Evolutionary conservation across 2,113 vertebrate genomes (phyloP).

Genomic region (Telmatochromis sp.): DNA sequence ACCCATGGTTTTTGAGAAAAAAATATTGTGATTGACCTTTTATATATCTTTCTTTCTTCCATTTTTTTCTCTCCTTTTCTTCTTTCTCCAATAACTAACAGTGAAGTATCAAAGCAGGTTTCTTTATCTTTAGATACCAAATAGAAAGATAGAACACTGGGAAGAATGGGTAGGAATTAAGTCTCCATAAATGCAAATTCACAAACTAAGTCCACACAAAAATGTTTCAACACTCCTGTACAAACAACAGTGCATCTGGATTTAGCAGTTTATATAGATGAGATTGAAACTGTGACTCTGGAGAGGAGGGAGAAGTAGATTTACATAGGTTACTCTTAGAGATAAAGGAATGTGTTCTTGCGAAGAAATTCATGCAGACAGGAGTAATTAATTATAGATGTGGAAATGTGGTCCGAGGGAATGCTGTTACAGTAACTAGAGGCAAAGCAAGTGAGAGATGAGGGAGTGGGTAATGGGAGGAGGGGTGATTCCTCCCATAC

Average conservation of each 20-base stretch:
- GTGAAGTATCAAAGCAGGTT: background rate
- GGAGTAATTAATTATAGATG: slow-evolving; percentile 73
- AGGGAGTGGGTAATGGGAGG: background rate
- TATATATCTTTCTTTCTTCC: slow-evolving; percentile 3
- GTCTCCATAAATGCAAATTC: background rate
- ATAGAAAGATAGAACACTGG: background rate
- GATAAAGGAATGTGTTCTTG: slow-evolving; percentile 37
- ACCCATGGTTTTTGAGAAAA: slow-evolving; percentile 28
- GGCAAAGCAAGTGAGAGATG: slow-evolving; percentile 37
- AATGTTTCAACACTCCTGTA: slow-evolving; percentile 2
- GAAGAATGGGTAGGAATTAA: background rate
- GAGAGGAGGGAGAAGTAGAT: background rate
- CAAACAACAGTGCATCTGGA: background rate
- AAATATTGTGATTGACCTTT: slow-evolving; percentile 6
- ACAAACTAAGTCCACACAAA: background rate
- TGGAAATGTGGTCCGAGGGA: slow-evolving; percentile 57
- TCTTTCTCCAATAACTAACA: background rate
- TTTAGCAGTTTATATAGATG: slow-evolving; percentile 19
- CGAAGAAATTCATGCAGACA: slow-evolving; percentile 58
- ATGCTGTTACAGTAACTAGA: slow-evolving; percentile 64
- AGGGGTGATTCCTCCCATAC: background rate
- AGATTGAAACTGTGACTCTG: background rate
- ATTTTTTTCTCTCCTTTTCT: background rate
- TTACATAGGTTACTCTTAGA: slow-evolving; percentile 23
- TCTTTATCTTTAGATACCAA: background rate